A percentile compares a stretch with the other conserved stretches of the same genome.
These are phyloP conservation scores for Drosophila tropicalis DNA, from an alignment of 1,140 invertebrate genomes.

Conservation along the genomic window DNA sequence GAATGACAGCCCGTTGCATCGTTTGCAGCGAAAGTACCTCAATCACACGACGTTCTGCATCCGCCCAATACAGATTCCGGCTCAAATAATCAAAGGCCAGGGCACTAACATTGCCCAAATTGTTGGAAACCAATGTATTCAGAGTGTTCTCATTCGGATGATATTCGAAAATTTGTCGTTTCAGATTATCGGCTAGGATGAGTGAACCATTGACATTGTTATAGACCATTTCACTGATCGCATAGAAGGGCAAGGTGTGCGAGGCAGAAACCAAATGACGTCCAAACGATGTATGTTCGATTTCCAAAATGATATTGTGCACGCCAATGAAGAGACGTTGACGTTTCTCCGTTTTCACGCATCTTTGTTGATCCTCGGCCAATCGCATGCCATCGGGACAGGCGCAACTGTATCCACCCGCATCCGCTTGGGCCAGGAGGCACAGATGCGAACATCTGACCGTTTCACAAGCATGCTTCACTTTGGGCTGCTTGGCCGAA, in stretches of 20 bases:
- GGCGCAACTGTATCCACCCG: slow-evolving; percentile 87
- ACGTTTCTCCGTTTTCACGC: slow-evolving; percentile 83
- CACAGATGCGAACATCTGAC: slow-evolving; percentile 92
- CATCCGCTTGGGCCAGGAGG: slow-evolving; percentile 86
- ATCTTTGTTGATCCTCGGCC: slow-evolving; percentile 84
- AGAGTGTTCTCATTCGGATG: slow-evolving; percentile 76
- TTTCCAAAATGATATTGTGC: slow-evolving; percentile 75
- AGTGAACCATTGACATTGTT: slow-evolving; percentile 83
- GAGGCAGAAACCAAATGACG: slow-evolving; percentile 76
- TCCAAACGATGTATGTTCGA: slow-evolving; percentile 84
- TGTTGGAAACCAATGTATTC: slow-evolving; percentile 78
- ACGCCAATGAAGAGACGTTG: slow-evolving; percentile 83
- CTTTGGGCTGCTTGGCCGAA: slow-evolving; percentile 85
- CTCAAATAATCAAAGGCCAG: slow-evolving; percentile 88
- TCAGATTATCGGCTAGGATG: slow-evolving; percentile 85
- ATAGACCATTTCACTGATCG: slow-evolving; percentile 83
- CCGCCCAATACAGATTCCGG: slow-evolving; percentile 88
- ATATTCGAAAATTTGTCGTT: slow-evolving; percentile 82
- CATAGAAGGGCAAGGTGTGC: slow-evolving; percentile 81
- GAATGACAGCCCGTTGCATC: slow-evolving; percentile 84
- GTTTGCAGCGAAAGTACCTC: slow-evolving; percentile 86
- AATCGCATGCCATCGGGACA: slow-evolving; percentile 90
- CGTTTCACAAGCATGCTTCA: slow-evolving; percentile 88
- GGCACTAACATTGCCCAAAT: slow-evolving; percentile 85
- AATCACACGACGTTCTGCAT: slow-evolving; percentile 85